These are phyloP conservation scores for Yponomeuta cagnagella DNA, from an alignment of 2,888 invertebrate genomes.

Conservation along the genomic window DNA sequence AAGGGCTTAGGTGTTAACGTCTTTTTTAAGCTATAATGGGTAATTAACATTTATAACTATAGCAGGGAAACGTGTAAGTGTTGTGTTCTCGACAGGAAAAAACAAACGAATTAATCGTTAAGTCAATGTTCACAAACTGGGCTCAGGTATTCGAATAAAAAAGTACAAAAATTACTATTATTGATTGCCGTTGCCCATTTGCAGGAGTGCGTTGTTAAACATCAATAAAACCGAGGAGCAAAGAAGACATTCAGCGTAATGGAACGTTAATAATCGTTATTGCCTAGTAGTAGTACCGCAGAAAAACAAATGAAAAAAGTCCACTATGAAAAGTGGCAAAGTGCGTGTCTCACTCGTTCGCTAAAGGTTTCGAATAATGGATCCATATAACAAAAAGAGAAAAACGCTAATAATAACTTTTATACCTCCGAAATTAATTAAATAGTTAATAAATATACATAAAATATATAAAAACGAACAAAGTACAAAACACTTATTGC, in stretches of 20 bases:
- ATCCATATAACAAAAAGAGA: no score
- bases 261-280: constrained; percentile 15
- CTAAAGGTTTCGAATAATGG: no score
- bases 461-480: no score
- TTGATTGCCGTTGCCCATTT: constrained; percentile 10
- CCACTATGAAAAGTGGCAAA: constrained; percentile 6
- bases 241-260: constrained; percentile 13
- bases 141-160: constrained; percentile 1
- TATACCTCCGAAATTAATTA: no score
- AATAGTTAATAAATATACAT: no score
- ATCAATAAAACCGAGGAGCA: constrained; percentile 10
- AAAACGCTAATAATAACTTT: no score
- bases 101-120: constrained; percentile 4
- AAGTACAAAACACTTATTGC: no score
- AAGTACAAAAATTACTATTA: constrained; percentile 13
- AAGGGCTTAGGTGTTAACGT: background rate
- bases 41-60: constrained; percentile 7
- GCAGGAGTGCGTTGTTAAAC: background rate
- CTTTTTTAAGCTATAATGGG: background rate
- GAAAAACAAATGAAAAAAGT: constrained; percentile 40
- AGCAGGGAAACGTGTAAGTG: constrained; percentile 4
- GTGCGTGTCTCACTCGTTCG: background rate
- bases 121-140: constrained; percentile 10
- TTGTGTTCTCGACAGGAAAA: background rate
- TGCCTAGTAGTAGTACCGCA: constrained; percentile 4